These are phyloP conservation scores for Gulo gulo DNA, from an alignment of 2,113 vertebrate species.

Conservation along the genomic window DNA sequence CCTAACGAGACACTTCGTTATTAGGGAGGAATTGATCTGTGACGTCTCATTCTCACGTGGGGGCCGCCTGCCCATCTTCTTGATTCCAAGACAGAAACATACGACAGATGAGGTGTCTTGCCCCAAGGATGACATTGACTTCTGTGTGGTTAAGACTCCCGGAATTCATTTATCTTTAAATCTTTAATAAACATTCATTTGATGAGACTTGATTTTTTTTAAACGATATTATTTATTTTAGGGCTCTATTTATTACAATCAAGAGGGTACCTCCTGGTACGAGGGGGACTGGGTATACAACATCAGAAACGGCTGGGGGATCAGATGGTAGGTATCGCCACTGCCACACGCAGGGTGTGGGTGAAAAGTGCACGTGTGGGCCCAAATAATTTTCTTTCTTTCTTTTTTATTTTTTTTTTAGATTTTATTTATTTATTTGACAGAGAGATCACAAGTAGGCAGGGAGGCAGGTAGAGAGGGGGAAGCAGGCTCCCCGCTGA, in stretches of 20 bases:
- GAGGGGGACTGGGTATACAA: conserved; percentile 92
- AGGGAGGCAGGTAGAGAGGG: no score
- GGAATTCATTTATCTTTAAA: neutral
- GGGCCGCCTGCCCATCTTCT: neutral
- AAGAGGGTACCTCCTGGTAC: conserved; percentile 90
- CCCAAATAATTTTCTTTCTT: neutral
- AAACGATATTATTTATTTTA: conserved; percentile 71
- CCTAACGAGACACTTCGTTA: neutral
- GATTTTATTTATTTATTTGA: no score
- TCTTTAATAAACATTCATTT: neutral
- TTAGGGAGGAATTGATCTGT: neutral
- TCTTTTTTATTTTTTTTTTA: no score
- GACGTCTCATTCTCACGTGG: neutral
- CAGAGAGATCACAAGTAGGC: no score
- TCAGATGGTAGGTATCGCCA: conserved; percentile 84
- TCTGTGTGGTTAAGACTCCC: neutral
- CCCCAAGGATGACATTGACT: neutral
- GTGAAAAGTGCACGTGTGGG: fast-evolving
- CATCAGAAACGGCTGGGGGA: conserved; percentile 89
- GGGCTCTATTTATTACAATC: conserved; percentile 90
- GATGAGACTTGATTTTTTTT: neutral
- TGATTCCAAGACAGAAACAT: neutral
- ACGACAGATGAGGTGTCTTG: neutral
- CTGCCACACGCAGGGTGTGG: fast-evolving
- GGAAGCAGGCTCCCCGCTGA: no score